These are phyloP conservation scores for Catocala sponsa DNA, from an alignment of 2,888 invertebrate genomes.

Conservation along the genomic window DNA sequence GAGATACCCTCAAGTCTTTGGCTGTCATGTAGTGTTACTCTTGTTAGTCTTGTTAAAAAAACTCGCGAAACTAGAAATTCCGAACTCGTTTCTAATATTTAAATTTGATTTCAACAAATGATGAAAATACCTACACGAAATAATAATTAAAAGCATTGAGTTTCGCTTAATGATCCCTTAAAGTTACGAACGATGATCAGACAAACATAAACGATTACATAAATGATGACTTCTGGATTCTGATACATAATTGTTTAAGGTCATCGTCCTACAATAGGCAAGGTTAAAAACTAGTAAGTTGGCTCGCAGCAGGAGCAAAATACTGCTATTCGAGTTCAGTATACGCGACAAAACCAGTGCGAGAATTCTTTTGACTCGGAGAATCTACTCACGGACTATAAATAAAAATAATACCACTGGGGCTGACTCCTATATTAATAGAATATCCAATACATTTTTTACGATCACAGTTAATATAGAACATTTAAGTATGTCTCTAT, in stretches of 20 bases:
- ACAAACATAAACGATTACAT: not conserved
- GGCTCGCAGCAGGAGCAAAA: slow-evolving; percentile 16
- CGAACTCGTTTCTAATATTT: not conserved
- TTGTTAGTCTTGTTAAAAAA: slow-evolving; percentile 13
- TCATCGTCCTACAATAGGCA: slow-evolving; percentile 30
- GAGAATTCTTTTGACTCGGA: slow-evolving; percentile 16
- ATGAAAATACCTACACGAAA: not conserved
- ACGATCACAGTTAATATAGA: slow-evolving; percentile 42
- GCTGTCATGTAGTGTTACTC: slow-evolving; percentile 38
- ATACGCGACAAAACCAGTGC: slow-evolving; percentile 25
- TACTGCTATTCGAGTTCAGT: slow-evolving; percentile 24
- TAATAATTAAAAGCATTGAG: not conserved
- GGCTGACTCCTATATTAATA: slow-evolving; percentile 21
- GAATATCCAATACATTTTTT: slow-evolving; percentile 30
- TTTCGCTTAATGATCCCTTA: slow-evolving; percentile 3
- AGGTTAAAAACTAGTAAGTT: slow-evolving; percentile 29
- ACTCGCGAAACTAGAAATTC: slow-evolving; percentile 1
- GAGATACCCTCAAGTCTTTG: slow-evolving; percentile 14
- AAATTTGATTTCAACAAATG: not conserved
- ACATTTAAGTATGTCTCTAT: not conserved
- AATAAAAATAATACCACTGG: slow-evolving; percentile 44
- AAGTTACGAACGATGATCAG: not conserved
- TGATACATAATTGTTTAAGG: slow-evolving; percentile 15
- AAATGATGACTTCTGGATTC: not conserved
- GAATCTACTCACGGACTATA: slow-evolving; percentile 15